Evolutionary conservation across 2,113 vertebrate genomes (phyloP), one percentile per base, ranked within the genome.

Genomic region (Toxotes jaculatrix): DNA sequence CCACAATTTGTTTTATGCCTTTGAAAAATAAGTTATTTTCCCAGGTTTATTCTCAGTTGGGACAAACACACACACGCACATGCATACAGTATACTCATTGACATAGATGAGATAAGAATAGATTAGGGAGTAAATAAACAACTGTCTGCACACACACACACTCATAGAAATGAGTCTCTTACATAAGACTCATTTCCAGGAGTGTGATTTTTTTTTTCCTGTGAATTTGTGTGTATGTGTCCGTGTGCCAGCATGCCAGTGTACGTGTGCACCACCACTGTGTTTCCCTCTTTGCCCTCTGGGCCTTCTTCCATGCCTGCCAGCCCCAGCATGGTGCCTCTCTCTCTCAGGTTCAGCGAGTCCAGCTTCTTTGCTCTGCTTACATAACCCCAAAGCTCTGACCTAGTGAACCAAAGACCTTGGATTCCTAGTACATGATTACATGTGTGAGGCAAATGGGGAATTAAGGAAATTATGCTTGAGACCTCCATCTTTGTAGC

Each of bases 361-460:
- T 82, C 61, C 83, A 74, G 57, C 61, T 62, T 74, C 74, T 72
- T 64, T 43, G 43, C 74, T 82, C 43, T 82, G 76, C 85, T 88
- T 86, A 68, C 77, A 56, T 87, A 91, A 92, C 82, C 87, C 55
- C 74, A 31, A 69, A 79, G 82, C 78, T 61, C 76, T 90, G 90
- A 91, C 91, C 88, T 2, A 79, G 69, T 90, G 85, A 91, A 85
- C 91, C 84, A 82, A 31, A 79, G 84, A 87, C 82, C 77, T 71
- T 65, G 2, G 64, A 80, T 68, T 76, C 79, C 57, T 2, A 19
- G 56, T 71, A 74, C 4, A 9, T 13, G 72, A 80, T 87, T 80
- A 82, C 53, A 83, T n/a, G 19, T 23, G 31, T 38, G 45, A 73
- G 34, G 19, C 47, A 70, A 80, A 82, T 7, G 0, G 49, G 7